A percentile compares a stretch with the other conserved stretches of the same genome.
phyloP scores from a whole-genome alignment of 2,888 invertebrate species.

The Hedya salicella region DNA sequence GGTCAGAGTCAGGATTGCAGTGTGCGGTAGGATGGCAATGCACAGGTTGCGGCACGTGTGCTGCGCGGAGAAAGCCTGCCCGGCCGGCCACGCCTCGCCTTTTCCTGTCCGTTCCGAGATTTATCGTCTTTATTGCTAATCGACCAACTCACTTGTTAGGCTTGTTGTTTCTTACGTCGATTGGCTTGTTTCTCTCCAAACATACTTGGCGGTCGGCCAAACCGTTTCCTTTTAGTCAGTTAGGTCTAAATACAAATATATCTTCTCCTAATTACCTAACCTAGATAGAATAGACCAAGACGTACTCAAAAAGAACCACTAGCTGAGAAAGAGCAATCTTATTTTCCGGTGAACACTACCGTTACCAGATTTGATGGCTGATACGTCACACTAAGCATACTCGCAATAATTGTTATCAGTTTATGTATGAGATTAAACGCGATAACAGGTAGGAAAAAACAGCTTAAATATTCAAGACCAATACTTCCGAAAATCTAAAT shows the following conservation, averaged over 20 bases:
- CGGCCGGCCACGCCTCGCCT: slow-evolving; percentile 54
- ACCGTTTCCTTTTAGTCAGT: slow-evolving; percentile 21
- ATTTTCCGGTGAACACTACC: no score
- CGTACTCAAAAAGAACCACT: no score
- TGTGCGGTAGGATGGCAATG: slow-evolving; percentile 3
- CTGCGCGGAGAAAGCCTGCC: slow-evolving; percentile 52
- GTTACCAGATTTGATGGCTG: no score
- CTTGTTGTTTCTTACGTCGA: slow-evolving; percentile 30
- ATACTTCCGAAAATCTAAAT: no score
- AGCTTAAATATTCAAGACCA: no score
- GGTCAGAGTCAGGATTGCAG: background rate
- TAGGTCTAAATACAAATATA: slow-evolving; percentile 5
- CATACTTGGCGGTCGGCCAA: slow-evolving; percentile 32
- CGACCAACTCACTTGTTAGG: slow-evolving; percentile 40
- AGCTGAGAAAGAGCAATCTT: no score
- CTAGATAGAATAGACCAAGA: no score
- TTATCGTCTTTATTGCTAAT: slow-evolving; percentile 43
- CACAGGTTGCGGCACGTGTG: slow-evolving; percentile 27
- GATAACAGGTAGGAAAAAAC: no score
- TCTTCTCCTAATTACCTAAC: slow-evolving; percentile 3
- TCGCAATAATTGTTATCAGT: no score
- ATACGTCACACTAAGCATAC: no score
- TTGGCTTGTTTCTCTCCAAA: slow-evolving; percentile 27
- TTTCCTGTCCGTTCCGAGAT: slow-evolving; percentile 52
- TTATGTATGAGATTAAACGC: no score